These are phyloP conservation scores for Hyles euphorbiae DNA, from an alignment of 1,140 invertebrate genomes.

Conservation along the genomic window DNA sequence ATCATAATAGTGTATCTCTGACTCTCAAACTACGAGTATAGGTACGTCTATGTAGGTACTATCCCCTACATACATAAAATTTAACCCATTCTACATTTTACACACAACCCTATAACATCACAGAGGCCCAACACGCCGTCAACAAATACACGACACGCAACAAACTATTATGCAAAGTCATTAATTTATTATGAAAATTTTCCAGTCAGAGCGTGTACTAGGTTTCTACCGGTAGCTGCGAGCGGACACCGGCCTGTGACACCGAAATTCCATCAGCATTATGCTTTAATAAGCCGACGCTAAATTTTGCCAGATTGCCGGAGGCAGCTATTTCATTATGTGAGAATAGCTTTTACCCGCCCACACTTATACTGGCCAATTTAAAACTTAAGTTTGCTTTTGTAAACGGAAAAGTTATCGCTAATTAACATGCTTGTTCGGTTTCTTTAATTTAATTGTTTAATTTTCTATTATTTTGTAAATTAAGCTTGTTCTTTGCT, in stretches of 20 bases:
- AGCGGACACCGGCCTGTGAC: slow-evolving; percentile 33
- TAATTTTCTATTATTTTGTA: too few relatives aligned
- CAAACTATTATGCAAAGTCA: slow-evolving; percentile 1
- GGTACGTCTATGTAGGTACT: too few relatives aligned
- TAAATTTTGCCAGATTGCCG: slow-evolving; percentile 42
- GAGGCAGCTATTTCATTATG: slow-evolving; percentile 47
- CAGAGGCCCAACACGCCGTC: too few relatives aligned
- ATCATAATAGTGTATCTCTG: too few relatives aligned
- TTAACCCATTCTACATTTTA: too few relatives aligned
- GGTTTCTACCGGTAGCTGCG: slow-evolving; percentile 10
- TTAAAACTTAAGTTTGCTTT: slow-evolving; percentile 3
- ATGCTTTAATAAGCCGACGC: slow-evolving; percentile 53
- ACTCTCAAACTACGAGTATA: too few relatives aligned
- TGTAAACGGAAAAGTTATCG: not conserved
- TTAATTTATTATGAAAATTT: slow-evolving; percentile 10
- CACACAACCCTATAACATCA: too few relatives aligned
- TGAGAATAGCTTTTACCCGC: slow-evolving; percentile 31
- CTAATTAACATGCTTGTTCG: not conserved
- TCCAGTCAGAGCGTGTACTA: not conserved
- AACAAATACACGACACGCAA: too few relatives aligned
- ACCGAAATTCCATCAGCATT: slow-evolving; percentile 63
- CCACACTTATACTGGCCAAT: slow-evolving; percentile 4
- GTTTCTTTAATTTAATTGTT: too few relatives aligned
- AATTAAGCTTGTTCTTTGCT: too few relatives aligned
- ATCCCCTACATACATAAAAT: too few relatives aligned